Percentiles rank a stretch among this genome's conserved stretches.
These are phyloP conservation scores for Liposcelis brunnea DNA, from an alignment of 2,888 invertebrate genomes.

Conservation along the genomic window DNA sequence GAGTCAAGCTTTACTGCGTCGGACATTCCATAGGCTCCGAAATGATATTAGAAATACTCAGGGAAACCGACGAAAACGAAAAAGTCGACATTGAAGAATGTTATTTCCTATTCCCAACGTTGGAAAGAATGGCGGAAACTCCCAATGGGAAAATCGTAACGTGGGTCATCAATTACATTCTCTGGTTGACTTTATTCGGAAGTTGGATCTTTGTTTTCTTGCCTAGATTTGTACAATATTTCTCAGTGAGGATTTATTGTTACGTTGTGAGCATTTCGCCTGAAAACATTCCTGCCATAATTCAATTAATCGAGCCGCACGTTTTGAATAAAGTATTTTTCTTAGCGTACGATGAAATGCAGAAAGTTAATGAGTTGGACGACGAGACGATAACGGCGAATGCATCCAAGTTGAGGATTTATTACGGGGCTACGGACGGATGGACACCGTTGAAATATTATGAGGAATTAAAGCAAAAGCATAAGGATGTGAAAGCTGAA, in stretches of 20 bases:
- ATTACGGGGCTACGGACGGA: conserved; percentile 60
- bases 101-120: conserved; percentile 70
- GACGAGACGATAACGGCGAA: conserved; percentile 36
- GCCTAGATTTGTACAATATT: background rate
- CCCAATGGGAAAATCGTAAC: conserved; percentile 56
- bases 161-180: conserved; percentile 22
- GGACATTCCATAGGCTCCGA: conserved; percentile 87
- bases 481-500: conserved; percentile 41
- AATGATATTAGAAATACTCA: conserved; percentile 56
- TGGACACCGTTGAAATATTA: conserved; percentile 70
- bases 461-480: conserved; percentile 39
- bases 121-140: conserved; percentile 63
- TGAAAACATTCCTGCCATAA: conserved; percentile 26
- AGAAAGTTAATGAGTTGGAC: conserved; percentile 49
- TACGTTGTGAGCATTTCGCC: conserved; percentile 12
- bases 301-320: conserved; percentile 38
- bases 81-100: conserved; percentile 36
- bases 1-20: conserved; percentile 25
- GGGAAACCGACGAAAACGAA: conserved; percentile 37
- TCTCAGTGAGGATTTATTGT: conserved; percentile 10
- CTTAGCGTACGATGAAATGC: conserved; percentile 66
- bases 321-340: conserved; percentile 46
- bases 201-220: conserved; percentile 5
- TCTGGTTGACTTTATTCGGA: conserved; percentile 13
- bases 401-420: conserved; percentile 49